Evolutionary conservation across 2,888 invertebrate species (phyloP), one percentile per base, ranked within the genome.

Genomic region (Myathropa florea): DNA sequence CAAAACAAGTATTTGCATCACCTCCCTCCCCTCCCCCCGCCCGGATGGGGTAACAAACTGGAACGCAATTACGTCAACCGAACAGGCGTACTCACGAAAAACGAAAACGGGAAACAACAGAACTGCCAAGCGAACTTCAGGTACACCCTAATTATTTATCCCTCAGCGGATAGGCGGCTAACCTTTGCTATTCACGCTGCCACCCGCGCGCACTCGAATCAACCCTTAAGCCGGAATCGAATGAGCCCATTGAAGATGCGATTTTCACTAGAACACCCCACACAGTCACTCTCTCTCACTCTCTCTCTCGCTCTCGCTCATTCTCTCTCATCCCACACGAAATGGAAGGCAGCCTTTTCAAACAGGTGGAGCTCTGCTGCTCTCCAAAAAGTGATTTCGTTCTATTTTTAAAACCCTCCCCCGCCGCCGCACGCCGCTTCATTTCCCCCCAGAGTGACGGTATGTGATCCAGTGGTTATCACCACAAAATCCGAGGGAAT

Each of bases 71-170:
- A 79, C 83, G 83, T 83, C 83, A 83, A 83, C 67, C 79, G 33
- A 65, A 61, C 53, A 67, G 28, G 60, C 61, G 10, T 23, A 73
- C 53, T 10, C 36, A 55, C 61, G 33, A 65, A 59, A 57, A 80
- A 67, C 57, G 28, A 36, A 9, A 71, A 21, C 7, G 0, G 24
- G 33, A 55, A 23, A 57, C 39, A 26, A n/a, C 21, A 64, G 65
- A 23, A 36, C 21, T 63, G 26, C 60, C 53, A 61, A 71, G 71
- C 55, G 36, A 60, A 71, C 65, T 71, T 55, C 46, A 65, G 77
- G 71, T 68, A 77, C 78, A 72, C 65, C 65, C 67, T 67, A 78
- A 78, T 83, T 83, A 72, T 83, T 83, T 55, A 83, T 53, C 64
- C 59, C 64, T 70, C 60, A 28, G 26, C 60, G 71, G 57, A 63